phyloP scores from a whole-genome alignment of 2,113 vertebrate genomes.

The Dolichotis patagonum region DNA sequence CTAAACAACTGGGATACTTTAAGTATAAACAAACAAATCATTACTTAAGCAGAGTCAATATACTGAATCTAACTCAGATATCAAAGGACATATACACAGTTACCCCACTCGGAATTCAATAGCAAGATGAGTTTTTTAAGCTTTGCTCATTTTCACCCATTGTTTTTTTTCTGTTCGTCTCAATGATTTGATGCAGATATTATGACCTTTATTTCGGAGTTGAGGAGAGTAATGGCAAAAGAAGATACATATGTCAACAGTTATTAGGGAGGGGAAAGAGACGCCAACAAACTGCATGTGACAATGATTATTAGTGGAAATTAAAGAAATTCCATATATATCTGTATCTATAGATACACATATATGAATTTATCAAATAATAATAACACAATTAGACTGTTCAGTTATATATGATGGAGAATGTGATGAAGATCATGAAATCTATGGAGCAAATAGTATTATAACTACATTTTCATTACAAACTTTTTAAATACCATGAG shows the following conservation, averaged over 20 bases:
- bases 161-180: slow-evolving; percentile 17
- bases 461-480: background rate
- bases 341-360: no score
- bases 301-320: background rate
- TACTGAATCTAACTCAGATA: background rate
- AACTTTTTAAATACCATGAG: background rate
- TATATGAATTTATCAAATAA: background rate
- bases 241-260: background rate
- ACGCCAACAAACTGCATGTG: background rate
- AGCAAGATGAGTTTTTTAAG: background rate
- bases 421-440: background rate
- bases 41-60: background rate
- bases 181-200: background rate
- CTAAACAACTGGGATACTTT: background rate
- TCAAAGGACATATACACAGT: background rate
- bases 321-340: background rate
- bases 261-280: background rate
- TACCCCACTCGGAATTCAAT: accelerated
- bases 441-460: background rate
- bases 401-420: background rate
- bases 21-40: background rate
- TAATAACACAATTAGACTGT: background rate
- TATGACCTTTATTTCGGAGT: background rate
- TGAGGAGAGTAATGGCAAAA: background rate
- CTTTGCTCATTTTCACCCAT: background rate